Conservation (phyloP, 2,797 vertebrate species). For the Anguilla obscura region DNA sequence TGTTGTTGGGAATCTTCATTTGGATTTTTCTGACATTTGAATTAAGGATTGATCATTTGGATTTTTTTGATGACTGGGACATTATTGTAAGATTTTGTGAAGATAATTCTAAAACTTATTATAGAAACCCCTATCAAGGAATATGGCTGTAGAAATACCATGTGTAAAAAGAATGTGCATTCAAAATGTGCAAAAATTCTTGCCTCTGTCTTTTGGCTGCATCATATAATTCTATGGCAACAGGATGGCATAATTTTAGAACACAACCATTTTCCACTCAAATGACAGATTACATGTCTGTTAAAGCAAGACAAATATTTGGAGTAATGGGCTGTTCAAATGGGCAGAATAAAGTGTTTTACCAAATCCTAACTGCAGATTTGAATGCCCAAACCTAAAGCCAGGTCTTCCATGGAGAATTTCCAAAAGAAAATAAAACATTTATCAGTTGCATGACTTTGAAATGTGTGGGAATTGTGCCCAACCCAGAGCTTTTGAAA, state of each 20-base stretch:
- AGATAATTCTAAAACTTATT: not conserved
- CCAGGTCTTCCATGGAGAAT: not conserved
- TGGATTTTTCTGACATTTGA: not conserved
- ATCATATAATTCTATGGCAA: not conserved
- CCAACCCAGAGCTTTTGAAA: slow-evolving; percentile 7
- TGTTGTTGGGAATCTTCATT: not conserved
- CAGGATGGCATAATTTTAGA: not conserved
- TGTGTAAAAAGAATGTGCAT: not conserved
- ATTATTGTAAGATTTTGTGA: not conserved
- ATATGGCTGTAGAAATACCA: not conserved
- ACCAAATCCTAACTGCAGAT: not conserved
- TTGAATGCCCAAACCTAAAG: not conserved
- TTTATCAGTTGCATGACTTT: slow-evolving; percentile 2
- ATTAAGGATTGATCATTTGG: not conserved
- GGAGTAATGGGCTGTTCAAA: not conserved
- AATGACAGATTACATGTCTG: not conserved
- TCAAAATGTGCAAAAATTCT: not conserved
- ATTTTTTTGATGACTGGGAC: not conserved
- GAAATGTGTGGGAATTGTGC: slow-evolving; percentile 20
- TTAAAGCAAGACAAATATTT: not conserved
- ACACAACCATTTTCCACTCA: not conserved
- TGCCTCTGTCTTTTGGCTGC: not conserved
- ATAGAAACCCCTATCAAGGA: not conserved
- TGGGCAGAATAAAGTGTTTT: not conserved
- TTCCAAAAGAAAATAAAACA: not conserved